A percentile compares a stretch with the other conserved stretches of the same genome.
Conservation (phyloP, 2,888 invertebrate genomes). For the Callyntrura sp. region DNA sequence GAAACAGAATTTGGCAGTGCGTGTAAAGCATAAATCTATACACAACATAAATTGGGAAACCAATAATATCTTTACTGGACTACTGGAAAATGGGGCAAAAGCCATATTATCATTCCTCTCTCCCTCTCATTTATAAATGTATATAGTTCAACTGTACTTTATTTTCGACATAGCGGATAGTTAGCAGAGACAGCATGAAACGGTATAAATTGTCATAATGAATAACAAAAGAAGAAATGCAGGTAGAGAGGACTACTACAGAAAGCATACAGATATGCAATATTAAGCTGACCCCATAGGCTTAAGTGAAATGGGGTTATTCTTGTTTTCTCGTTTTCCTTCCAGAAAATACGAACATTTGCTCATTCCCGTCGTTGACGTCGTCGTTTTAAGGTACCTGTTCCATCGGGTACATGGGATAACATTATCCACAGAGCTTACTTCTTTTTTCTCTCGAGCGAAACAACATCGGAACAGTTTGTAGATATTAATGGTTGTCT, state of each 20-base stretch:
- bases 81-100: slow-evolving; percentile 10
- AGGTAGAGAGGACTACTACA: not conserved
- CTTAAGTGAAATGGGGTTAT: not conserved
- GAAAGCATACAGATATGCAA: not conserved
- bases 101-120: not conserved
- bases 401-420: not conserved
- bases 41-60: not conserved
- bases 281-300: slow-evolving; percentile 18
- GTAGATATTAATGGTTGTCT: slow-evolving; percentile 27
- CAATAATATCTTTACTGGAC: not conserved
- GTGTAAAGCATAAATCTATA: not conserved
- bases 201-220: slow-evolving; percentile 29
- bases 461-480: slow-evolving; percentile 18
- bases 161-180: not conserved
- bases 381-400: not conserved
- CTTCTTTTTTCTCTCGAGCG: not conserved
- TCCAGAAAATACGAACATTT: not conserved
- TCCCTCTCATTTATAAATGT: not conserved
- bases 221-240: not conserved
- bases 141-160: not conserved
- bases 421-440: not conserved
- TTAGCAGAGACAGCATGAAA: not conserved
- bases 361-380: no score
- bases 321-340: not conserved
- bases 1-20: not conserved